phyloP scores from a whole-genome alignment of 1,140 invertebrate genomes.

The Sminthurinus signatus region DNA sequence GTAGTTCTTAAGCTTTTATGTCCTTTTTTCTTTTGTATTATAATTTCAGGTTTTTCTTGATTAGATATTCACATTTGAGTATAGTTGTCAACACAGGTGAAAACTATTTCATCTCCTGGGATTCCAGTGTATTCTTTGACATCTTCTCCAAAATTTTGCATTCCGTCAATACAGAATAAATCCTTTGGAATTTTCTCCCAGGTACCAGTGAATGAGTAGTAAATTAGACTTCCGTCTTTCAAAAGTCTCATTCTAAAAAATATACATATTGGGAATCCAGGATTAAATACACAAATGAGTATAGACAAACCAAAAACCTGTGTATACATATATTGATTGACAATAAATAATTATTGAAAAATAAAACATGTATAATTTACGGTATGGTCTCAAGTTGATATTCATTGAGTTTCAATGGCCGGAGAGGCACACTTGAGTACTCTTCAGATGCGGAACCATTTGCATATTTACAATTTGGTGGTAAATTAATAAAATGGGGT shows the following conservation, averaged over 20 bases:
- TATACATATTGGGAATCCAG: too few species aligned
- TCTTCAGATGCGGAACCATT: slow-evolving; percentile 7
- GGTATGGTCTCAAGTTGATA: slow-evolving; percentile 4
- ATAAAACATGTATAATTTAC: too few species aligned
- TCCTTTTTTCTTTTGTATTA: too few species aligned
- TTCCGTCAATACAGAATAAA: slow-evolving; percentile 10
- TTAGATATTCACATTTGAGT: background rate
- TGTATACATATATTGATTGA: too few species aligned
- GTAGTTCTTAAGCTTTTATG: too few species aligned
- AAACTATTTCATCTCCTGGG: background rate
- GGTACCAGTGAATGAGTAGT: background rate
- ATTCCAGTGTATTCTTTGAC: slow-evolving; percentile 4
- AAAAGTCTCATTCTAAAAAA: slow-evolving; percentile 1
- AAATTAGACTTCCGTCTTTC: slow-evolving; percentile 8
- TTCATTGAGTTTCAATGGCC: slow-evolving; percentile 5
- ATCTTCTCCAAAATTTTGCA: slow-evolving; percentile 12
- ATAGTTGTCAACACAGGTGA: slow-evolving; percentile 5
- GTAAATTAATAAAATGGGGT: background rate
- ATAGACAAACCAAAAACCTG: too few species aligned
- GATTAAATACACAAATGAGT: too few species aligned
- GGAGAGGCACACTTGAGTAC: background rate
- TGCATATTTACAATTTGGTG: slow-evolving; percentile 7
- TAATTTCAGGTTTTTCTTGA: too few species aligned
- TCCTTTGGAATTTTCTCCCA: slow-evolving; percentile 3
- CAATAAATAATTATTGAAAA: too few species aligned